Conservation (phyloP, 2,888 invertebrate species). For the Erebia epiphron region DNA sequence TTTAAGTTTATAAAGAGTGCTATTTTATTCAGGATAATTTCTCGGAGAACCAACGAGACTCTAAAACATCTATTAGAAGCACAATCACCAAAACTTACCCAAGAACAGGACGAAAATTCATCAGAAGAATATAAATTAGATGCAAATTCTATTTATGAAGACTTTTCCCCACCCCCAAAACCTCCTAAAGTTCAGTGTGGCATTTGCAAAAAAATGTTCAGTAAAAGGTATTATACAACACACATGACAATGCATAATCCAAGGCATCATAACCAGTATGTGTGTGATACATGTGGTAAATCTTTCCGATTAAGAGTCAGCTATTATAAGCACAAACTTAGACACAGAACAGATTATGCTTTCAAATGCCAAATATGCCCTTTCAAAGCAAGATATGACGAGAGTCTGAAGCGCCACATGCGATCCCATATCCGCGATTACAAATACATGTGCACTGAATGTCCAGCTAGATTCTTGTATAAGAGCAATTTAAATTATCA, state of each 20-base stretch:
- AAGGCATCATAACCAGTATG: slow-evolving; percentile 48
- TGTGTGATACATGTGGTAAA: slow-evolving; percentile 54
- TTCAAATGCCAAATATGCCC: slow-evolving; percentile 54
- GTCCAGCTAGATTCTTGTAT: slow-evolving; percentile 54
- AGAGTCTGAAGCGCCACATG: slow-evolving; percentile 52
- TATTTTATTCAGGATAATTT: slow-evolving; percentile 59
- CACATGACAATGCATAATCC: slow-evolving; percentile 55
- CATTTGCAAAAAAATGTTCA: slow-evolving; percentile 52
- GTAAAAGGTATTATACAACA: slow-evolving; percentile 49
- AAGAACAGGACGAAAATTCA: slow-evolving; percentile 39
- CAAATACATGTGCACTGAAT: slow-evolving; percentile 57
- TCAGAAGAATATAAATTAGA: neutral
- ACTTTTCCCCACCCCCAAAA: neutral
- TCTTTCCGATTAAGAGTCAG: slow-evolving; percentile 52
- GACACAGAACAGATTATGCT: slow-evolving; percentile 52
- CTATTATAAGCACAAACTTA: slow-evolving; percentile 52
- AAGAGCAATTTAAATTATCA: slow-evolving; percentile 59
- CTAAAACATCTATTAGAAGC: slow-evolving; percentile 48
- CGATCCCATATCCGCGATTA: slow-evolving; percentile 53
- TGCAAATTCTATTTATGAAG: slow-evolving; percentile 9
- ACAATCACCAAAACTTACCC: slow-evolving; percentile 31
- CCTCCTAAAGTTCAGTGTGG: slow-evolving; percentile 49
- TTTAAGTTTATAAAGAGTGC: slow-evolving; percentile 58
- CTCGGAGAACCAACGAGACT: slow-evolving; percentile 54
- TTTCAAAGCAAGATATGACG: slow-evolving; percentile 50